Evolutionary conservation across 37 sponge, comb jelly and placozoan species (phyloP).

Genomic region (Petrosia ficiformis): DNA sequence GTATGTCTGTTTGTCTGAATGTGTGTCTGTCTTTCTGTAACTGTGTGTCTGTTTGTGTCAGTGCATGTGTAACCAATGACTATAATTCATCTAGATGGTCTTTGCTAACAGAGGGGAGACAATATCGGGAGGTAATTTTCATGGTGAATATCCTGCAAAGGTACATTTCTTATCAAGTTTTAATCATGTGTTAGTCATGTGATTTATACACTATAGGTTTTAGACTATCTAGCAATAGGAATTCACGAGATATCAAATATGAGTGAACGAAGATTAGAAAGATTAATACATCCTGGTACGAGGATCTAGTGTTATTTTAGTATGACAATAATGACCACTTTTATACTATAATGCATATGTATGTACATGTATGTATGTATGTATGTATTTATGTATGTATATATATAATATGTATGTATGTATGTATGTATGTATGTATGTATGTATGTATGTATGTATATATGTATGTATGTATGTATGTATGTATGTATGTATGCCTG

Average conservation of each 20-base stretch:
- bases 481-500: too few species aligned
- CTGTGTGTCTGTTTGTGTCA: too few species aligned
- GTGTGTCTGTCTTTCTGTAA: too few species aligned
- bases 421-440: conserved; percentile 12
- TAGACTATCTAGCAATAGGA: conserved; percentile 96
- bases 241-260: conserved; percentile 93
- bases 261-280: conserved; percentile 90
- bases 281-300: conserved; percentile 81
- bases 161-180: conserved; percentile 17
- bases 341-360: too few species aligned
- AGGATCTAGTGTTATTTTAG: not conserved
- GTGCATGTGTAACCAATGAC: not conserved
- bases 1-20: too few species aligned
- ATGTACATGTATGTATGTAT: too few species aligned
- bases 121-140: conserved; percentile 95
- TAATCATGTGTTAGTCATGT: not conserved
- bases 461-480: conserved; percentile 13
- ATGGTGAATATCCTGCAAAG: conserved; percentile 99
- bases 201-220: conserved; percentile 31
- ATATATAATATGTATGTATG: too few species aligned
- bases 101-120: conserved; percentile 56
- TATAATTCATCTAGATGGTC: conserved; percentile 64
- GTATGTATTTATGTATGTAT: too few species aligned
- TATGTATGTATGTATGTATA: conserved; percentile 18
- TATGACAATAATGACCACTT: too few species aligned